phyloP scores from a whole-genome alignment of 2,113 vertebrate species.

The Odobenus rosmarus region DNA sequence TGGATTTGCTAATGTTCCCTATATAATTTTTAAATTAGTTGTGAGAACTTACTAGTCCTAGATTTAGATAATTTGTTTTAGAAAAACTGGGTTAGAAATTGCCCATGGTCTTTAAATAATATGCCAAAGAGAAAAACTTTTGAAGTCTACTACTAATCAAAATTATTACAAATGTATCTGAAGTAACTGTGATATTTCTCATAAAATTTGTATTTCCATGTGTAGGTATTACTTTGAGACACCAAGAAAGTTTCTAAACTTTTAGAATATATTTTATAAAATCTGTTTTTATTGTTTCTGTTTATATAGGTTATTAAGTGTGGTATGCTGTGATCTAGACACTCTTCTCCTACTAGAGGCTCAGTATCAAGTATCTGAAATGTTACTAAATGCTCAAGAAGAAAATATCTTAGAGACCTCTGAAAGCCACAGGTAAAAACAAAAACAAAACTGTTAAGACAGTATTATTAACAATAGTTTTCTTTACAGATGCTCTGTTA shows the following conservation, averaged over 20 bases:
- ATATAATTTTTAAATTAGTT: constrained; percentile 8
- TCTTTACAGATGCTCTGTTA: background rate
- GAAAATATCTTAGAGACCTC: constrained; percentile 87
- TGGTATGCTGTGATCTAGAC: constrained; percentile 94
- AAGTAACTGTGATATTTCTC: background rate
- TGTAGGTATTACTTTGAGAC: background rate
- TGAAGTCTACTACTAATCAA: constrained; percentile 3
- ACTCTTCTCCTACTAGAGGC: constrained; percentile 93
- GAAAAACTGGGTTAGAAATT: background rate
- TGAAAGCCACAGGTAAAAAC: constrained; percentile 85
- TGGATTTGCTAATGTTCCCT: background rate
- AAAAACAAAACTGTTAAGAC: background rate
- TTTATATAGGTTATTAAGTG: constrained; percentile 90
- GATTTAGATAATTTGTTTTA: background rate
- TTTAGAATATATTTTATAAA: background rate
- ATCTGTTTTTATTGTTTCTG: background rate
- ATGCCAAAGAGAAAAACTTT: background rate
- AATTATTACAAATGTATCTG: constrained; percentile 6
- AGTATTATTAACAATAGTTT: background rate
- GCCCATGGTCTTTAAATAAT: constrained; percentile 10
- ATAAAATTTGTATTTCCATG: background rate
- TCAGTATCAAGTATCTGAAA: constrained; percentile 92
- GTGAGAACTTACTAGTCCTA: background rate
- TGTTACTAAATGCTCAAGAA: constrained; percentile 91
- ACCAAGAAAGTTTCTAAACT: background rate